Evolutionary conservation across 2,113 vertebrate species (phyloP).

Genomic region (Pontoporia blainvillei): DNA sequence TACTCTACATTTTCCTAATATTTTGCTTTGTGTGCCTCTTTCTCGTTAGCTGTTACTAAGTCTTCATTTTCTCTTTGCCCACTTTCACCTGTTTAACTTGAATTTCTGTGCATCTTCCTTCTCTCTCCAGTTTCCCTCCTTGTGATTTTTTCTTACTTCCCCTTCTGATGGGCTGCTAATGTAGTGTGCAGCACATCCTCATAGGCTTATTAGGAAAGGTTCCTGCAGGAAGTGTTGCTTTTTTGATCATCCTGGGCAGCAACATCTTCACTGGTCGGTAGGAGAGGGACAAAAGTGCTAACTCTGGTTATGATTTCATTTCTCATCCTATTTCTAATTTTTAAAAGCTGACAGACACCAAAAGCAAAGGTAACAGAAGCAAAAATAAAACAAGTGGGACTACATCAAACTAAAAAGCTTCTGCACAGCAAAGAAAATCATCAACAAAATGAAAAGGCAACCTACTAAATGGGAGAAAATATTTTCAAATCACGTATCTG

Average conservation of each 20-base stretch:
- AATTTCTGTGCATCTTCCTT: not conserved
- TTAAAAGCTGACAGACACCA: not conserved
- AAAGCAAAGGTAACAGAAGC: not conserved
- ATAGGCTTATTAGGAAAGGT: rapidly evolving
- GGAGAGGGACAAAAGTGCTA: not conserved
- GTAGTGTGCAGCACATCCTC: rapidly evolving
- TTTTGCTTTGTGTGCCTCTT: conserved; percentile 26
- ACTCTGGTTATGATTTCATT: not conserved
- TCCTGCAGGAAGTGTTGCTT: not conserved
- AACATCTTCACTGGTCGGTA: not conserved
- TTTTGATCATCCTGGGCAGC: not conserved
- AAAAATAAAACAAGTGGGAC: not conserved
- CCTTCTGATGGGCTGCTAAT: not conserved
- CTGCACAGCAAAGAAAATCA: not conserved
- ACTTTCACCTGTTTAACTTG: not conserved
- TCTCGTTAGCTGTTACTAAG: not conserved
- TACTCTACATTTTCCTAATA: conserved; percentile 19
- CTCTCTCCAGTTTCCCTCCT: not conserved
- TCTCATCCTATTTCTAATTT: not conserved
- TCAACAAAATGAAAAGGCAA: not conserved
- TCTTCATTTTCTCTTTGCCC: not conserved
- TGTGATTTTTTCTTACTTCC: not conserved
- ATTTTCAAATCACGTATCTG: not conserved
- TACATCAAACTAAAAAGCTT: not conserved
- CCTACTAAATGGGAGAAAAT: not conserved